Percentiles rank a stretch among this genome's conserved stretches.
Conservation (phyloP, 2,888 invertebrate genomes). For the Brachynemurus nebulosus region DNA sequence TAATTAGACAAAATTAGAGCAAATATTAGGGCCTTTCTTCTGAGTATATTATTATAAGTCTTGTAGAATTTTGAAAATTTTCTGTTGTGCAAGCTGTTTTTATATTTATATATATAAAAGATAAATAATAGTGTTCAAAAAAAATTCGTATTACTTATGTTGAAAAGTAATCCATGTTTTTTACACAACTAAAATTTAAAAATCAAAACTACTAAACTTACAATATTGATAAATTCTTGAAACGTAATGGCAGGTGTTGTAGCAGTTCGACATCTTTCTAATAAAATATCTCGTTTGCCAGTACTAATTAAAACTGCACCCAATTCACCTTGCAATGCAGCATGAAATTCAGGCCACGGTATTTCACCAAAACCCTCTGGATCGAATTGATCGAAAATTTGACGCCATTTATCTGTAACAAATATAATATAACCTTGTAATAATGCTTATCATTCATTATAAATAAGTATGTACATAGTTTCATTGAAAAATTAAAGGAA, state of each 20-base stretch:
- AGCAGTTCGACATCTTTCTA: conserved; percentile 57
- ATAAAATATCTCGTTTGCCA: conserved; percentile 40
- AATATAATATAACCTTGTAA: conserved; percentile 24
- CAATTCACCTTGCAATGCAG: conserved; percentile 42
- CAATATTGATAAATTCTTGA: conserved; percentile 90
- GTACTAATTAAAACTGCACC: conserved; percentile 22
- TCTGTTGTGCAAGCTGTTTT: too few relatives aligned
- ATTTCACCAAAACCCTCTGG: conserved; percentile 90
- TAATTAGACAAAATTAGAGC: too few relatives aligned
- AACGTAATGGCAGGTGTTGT: conserved; percentile 71
- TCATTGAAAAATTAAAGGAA: too few relatives aligned
- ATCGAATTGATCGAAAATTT: conserved; percentile 70
- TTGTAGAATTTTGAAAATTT: too few relatives aligned
- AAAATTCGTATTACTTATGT: too few relatives aligned
- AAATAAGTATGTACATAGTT: too few relatives aligned
- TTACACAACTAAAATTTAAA: background rate
- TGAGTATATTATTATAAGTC: too few relatives aligned
- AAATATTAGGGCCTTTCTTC: too few relatives aligned
- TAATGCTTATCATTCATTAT: too few relatives aligned
- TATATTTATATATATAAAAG: too few relatives aligned
- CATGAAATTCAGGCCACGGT: conserved; percentile 69
- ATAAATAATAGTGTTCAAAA: too few relatives aligned
- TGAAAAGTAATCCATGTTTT: background rate
- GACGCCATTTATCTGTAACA: conserved; percentile 71
- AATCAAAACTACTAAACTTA: conserved; percentile 38